A percentile compares a stretch with the other conserved stretches of the same genome.
Conservation (phyloP, 2,113 vertebrate species). For the Proterorhinus semilunaris region DNA sequence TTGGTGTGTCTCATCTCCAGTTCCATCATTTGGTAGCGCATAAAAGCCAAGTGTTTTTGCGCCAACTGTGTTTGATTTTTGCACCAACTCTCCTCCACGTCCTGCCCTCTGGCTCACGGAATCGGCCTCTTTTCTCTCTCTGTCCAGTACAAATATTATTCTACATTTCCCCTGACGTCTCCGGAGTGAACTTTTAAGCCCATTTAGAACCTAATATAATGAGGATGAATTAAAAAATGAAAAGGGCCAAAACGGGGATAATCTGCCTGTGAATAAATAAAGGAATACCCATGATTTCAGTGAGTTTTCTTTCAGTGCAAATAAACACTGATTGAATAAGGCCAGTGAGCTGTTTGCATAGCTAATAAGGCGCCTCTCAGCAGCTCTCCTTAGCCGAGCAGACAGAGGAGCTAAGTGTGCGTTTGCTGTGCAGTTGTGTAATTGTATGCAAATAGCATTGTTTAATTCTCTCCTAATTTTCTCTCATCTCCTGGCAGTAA, state of each 20-base stretch:
- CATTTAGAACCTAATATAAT: background rate
- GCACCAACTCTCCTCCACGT: background rate
- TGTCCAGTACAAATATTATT: conserved; percentile 10
- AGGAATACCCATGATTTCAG: conserved; percentile 33
- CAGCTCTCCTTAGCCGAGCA: conserved; percentile 40
- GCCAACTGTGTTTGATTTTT: background rate
- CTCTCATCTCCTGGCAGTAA: conserved; percentile 42
- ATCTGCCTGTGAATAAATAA: conserved; percentile 31
- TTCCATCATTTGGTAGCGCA: background rate
- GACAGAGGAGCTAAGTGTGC: conserved; percentile 36
- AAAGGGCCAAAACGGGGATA: background rate
- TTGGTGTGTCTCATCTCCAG: background rate
- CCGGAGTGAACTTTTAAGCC: conserved; percentile 1
- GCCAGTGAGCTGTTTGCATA: conserved; percentile 49
- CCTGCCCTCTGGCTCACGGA: background rate
- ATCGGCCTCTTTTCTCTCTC: background rate
- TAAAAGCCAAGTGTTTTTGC: background rate
- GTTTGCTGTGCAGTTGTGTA: conserved; percentile 42
- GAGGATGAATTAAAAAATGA: conserved; percentile 1
- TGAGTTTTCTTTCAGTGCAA: conserved; percentile 30
- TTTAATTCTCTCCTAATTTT: conserved; percentile 68
- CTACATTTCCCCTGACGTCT: background rate
- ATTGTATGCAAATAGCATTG: conserved; percentile 67
- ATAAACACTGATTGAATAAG: conserved; percentile 55
- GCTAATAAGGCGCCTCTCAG: conserved; percentile 38